These are phyloP conservation scores for Platalea minor DNA, from an alignment of 2,797 vertebrate genomes.

Conservation along the genomic window DNA sequence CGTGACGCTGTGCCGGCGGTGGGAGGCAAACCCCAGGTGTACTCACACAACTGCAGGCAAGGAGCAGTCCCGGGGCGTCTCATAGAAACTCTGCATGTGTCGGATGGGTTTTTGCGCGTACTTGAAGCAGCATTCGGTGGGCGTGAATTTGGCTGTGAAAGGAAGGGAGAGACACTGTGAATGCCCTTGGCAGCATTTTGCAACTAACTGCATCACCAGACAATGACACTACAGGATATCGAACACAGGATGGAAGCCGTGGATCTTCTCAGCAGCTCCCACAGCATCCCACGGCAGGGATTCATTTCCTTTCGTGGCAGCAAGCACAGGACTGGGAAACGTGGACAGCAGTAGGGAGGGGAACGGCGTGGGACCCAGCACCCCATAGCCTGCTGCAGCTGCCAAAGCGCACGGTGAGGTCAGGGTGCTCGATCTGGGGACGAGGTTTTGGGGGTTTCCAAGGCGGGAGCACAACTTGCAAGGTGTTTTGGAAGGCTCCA, in stretches of 20 bases:
- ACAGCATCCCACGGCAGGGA: accelerated
- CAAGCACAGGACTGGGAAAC: neutral
- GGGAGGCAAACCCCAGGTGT: neutral
- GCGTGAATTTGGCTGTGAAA: neutral
- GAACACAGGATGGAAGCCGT: neutral
- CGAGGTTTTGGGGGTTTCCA: neutral
- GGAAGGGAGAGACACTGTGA: neutral
- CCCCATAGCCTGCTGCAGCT: neutral
- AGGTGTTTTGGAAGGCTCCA: neutral
- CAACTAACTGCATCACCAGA: accelerated
- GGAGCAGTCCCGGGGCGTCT: neutral
- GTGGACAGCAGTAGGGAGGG: neutral
- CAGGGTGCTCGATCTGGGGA: accelerated
- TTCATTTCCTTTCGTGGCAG: neutral
- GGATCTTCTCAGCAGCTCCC: neutral
- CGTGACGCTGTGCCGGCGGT: accelerated
- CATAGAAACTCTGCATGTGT: neutral
- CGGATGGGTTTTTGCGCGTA: neutral
- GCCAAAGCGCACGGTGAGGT: accelerated
- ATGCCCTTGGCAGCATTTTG: accelerated
- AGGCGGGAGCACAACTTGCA: neutral
- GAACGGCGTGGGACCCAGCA: neutral
- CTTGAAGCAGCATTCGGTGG: neutral
- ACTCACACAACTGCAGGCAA: slow-evolving; percentile 35
- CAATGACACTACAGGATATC: accelerated